These are phyloP conservation scores for Calonectris borealis DNA, from an alignment of 2,113 vertebrate species.

Conservation along the genomic window DNA sequence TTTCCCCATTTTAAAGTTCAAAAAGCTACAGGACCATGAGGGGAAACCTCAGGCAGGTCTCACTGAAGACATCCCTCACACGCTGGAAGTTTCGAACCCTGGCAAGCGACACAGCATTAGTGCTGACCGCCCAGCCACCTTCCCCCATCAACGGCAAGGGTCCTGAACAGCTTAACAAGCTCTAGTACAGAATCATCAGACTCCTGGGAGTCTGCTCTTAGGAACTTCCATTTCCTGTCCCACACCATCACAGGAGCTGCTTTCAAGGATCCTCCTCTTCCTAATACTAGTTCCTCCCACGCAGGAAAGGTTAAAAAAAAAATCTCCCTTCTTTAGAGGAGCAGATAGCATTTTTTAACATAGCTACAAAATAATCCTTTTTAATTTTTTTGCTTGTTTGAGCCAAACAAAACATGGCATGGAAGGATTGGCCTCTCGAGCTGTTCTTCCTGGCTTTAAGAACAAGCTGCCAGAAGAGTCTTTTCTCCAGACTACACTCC, in stretches of 20 bases:
- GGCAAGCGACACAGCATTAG: background rate
- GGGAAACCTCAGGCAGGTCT: background rate
- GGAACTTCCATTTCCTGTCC: background rate
- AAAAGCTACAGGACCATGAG: background rate
- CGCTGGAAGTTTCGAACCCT: background rate
- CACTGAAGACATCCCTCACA: rapidly evolving
- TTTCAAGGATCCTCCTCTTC: background rate
- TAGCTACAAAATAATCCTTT: background rate
- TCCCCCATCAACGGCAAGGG: background rate
- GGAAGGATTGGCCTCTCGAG: background rate
- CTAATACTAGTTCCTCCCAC: background rate
- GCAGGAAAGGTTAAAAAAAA: background rate
- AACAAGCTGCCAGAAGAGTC: background rate
- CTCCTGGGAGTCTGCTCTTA: background rate
- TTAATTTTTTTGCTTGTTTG: background rate
- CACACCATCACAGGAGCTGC: background rate
- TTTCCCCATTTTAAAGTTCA: background rate
- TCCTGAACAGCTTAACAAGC: background rate
- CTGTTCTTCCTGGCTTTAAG: background rate
- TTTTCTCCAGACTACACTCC: background rate
- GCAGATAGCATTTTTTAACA: background rate
- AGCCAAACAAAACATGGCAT: background rate
- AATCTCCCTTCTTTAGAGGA: background rate
- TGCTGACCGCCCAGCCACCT: background rate
- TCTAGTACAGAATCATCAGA: background rate